phyloP scores from a whole-genome alignment of 1,140 invertebrate species.

The Epicauta chinensis region DNA sequence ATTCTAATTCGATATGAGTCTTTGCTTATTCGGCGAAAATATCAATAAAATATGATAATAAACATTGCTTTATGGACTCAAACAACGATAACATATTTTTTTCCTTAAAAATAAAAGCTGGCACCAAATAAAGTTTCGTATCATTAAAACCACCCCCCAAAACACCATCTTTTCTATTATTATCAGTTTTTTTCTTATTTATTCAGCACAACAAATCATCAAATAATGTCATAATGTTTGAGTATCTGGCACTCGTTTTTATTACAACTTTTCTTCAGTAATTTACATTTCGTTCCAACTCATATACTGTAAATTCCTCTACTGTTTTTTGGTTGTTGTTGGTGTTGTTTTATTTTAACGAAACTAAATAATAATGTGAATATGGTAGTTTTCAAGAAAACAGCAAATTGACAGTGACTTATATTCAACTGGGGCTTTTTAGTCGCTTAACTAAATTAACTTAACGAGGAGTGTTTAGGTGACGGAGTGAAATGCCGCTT shows the following conservation, averaged over 20 bases:
- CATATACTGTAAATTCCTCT: too few species aligned
- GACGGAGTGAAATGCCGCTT: constrained; percentile 29
- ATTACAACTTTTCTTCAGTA: too few species aligned
- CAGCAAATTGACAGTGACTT: constrained; percentile 12
- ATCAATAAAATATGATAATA: constrained; percentile 33
- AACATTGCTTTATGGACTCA: constrained; percentile 25
- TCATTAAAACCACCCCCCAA: too few species aligned
- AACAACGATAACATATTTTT: constrained; percentile 30
- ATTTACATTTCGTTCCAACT: too few species aligned
- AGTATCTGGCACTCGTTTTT: too few species aligned
- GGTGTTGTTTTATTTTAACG: too few species aligned
- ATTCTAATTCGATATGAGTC: constrained; percentile 29
- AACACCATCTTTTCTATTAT: too few species aligned
- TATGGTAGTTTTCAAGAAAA: constrained; percentile 13
- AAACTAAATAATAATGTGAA: not conserved
- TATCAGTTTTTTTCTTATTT: too few species aligned
- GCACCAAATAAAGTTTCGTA: too few species aligned
- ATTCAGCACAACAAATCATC: too few species aligned
- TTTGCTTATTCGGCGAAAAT: constrained; percentile 31
- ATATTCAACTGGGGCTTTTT: constrained; percentile 16
- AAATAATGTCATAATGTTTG: too few species aligned
- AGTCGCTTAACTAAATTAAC: constrained; percentile 29
- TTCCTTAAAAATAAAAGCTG: not conserved
- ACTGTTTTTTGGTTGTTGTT: too few species aligned
- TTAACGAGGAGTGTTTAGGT: constrained; percentile 35